Evolutionary conservation across 1,140 invertebrate species (phyloP).

Genomic region (Zaprionus nigranus): DNA sequence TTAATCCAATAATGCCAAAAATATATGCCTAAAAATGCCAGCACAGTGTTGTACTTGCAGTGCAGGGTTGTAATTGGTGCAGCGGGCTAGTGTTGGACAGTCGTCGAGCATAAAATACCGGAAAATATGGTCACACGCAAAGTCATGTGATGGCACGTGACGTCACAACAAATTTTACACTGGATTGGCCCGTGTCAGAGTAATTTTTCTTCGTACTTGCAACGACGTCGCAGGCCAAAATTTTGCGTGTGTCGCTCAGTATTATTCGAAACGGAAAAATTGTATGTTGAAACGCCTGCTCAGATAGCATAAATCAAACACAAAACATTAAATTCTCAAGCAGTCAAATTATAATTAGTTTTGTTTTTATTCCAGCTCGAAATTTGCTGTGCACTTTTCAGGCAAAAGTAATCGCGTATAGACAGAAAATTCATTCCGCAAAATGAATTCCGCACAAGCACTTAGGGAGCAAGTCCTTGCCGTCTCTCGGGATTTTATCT

Average conservation of each 20-base stretch:
- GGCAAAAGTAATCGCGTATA: slow-evolving; percentile 58
- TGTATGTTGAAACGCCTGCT: slow-evolving; percentile 56
- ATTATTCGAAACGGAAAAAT: slow-evolving; percentile 78
- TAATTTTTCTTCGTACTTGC: slow-evolving; percentile 75
- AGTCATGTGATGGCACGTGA: slow-evolving; percentile 80
- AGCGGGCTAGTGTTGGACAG: not conserved
- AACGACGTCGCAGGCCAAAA: slow-evolving; percentile 78
- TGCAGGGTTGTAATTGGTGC: slow-evolving; percentile 13
- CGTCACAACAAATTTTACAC: slow-evolving; percentile 70
- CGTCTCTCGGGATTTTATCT: slow-evolving; percentile 97
- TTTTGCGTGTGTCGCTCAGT: slow-evolving; percentile 77
- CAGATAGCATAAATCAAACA: not conserved
- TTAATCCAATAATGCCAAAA: slow-evolving; percentile 61
- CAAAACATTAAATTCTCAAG: not conserved
- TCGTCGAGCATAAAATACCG: not conserved
- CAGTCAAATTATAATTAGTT: slow-evolving; percentile 25
- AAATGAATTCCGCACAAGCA: slow-evolving; percentile 85
- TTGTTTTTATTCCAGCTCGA: slow-evolving; percentile 66
- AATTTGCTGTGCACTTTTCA: slow-evolving; percentile 79
- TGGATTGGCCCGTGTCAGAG: slow-evolving; percentile 46
- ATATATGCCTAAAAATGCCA: slow-evolving; percentile 39
- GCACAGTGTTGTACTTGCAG: slow-evolving; percentile 2
- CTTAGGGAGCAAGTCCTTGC: slow-evolving; percentile 94
- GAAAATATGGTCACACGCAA: slow-evolving; percentile 37
- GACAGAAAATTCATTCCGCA: slow-evolving; percentile 59